Conservation (phyloP, 2,113 vertebrate genomes). For the Mesitornis unicolor region DNA sequence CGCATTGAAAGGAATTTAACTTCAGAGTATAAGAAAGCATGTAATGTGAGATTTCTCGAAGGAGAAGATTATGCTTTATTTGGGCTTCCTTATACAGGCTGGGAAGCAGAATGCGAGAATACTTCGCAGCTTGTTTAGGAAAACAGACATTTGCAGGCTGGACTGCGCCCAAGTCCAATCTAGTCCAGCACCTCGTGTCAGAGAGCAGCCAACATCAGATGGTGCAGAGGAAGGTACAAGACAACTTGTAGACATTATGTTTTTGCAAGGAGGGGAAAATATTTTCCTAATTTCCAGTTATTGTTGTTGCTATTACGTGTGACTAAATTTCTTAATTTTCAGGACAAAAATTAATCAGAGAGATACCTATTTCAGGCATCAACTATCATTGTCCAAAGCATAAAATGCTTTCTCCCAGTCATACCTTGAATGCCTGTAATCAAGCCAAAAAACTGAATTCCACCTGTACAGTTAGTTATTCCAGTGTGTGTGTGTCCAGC, state of each 20-base stretch:
- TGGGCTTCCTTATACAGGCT: not conserved
- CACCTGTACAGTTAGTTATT: not conserved
- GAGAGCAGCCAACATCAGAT: not conserved
- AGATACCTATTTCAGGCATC: not conserved
- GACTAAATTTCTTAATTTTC: not conserved
- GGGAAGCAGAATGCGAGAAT: conserved; percentile 7
- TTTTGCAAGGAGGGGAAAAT: not conserved
- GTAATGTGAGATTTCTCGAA: conserved; percentile 28
- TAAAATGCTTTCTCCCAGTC: not conserved
- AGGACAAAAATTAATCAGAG: not conserved
- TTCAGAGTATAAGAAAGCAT: conserved; percentile 15
- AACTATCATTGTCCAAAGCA: not conserved
- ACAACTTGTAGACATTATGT: not conserved
- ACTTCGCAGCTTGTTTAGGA: not conserved
- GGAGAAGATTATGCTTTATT: conserved; percentile 22
- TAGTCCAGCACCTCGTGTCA: not conserved
- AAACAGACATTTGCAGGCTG: not conserved
- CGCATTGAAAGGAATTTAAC: conserved; percentile 23
- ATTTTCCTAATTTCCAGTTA: not conserved
- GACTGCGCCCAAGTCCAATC: not conserved
- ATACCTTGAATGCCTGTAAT: not conserved
- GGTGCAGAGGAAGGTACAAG: not conserved
- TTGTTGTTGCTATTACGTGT: not conserved
- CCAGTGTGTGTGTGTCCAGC: not conserved
- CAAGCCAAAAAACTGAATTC: not conserved